Base-by-base conservation (phyloP, 2,797 vertebrate genomes). In the Cynodonichthys magdalenae region DNA sequence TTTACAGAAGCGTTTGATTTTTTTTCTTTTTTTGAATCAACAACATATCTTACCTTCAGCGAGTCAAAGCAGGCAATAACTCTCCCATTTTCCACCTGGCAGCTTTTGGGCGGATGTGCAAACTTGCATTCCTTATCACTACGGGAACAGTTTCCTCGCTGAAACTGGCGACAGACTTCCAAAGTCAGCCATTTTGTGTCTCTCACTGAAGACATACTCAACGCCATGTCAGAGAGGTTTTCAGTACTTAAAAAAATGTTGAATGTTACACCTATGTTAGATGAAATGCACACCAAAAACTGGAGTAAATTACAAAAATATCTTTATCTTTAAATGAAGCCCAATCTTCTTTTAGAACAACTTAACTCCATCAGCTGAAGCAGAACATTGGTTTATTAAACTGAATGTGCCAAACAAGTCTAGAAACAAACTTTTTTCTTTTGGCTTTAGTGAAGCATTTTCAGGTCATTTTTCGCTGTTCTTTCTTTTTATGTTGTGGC, bases 41-140 rank as follows among this genome's bases (percentile, higher is more conserved):
- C 34, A 66, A 55, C 39, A 68, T 64, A 64, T 65, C 95, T 95
- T 96, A 99, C 98, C 97, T 99, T 99, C 65, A 99, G 90, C 55
- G 98, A 99, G 91, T 99, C 97, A 80, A 99, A 99, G 93, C 98
- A 99, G 92, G 97, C 97, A 69, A 99, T 98, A 70, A 99, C 97
- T 92, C 97, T 94, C 80, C 97, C 98, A 56, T 99, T 99, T 91
- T 99, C 97, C 74, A 99, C 96, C 93, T 98, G 97, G 94, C 97
- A 99, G 89, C 98, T 99, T 94, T 99, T 99, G 20, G 97, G 95
- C 55, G 98, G 98, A 86, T 99, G 98, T 89, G 98, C 98, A 87
- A 99, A 99, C 93, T 99, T 99, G 95, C 98, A 99, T 94, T 99
- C 98, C 92, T 99, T 97, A 62, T 99, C 96, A 54, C 96, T 96